Conservation (phyloP, 2,113 vertebrate genomes). For the Grammomys surdaster region DNA sequence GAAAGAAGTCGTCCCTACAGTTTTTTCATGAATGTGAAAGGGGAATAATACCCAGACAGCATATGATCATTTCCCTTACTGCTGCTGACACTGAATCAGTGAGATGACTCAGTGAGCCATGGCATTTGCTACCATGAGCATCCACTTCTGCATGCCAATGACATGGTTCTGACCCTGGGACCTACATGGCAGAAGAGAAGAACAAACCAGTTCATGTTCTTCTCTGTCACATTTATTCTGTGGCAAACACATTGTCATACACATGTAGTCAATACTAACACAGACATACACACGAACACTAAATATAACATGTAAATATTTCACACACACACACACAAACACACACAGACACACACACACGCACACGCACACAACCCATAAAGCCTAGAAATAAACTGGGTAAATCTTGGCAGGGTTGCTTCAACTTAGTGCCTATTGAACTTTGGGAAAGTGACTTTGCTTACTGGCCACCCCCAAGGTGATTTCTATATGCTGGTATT, state of each 20-base stretch:
- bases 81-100: too few species aligned
- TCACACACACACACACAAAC: too few species aligned
- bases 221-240: neutral
- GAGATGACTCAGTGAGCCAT: neutral
- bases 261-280: neutral
- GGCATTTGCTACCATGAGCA: neutral
- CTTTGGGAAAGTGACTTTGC: neutral
- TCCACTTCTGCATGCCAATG: too few species aligned
- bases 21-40: neutral
- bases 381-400: neutral
- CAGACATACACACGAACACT: neutral
- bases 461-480: neutral
- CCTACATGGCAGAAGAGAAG: neutral
- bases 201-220: too few species aligned
- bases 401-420: fast-evolving
- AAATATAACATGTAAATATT: neutral
- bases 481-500: neutral
- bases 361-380: too few species aligned
- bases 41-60: neutral
- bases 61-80: neutral
- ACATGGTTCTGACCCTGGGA: too few species aligned
- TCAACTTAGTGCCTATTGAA: neutral
- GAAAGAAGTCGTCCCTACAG: neutral
- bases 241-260: neutral
- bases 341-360: too few species aligned